Conservation (phyloP, 2,113 vertebrate species). For the human region DNA sequence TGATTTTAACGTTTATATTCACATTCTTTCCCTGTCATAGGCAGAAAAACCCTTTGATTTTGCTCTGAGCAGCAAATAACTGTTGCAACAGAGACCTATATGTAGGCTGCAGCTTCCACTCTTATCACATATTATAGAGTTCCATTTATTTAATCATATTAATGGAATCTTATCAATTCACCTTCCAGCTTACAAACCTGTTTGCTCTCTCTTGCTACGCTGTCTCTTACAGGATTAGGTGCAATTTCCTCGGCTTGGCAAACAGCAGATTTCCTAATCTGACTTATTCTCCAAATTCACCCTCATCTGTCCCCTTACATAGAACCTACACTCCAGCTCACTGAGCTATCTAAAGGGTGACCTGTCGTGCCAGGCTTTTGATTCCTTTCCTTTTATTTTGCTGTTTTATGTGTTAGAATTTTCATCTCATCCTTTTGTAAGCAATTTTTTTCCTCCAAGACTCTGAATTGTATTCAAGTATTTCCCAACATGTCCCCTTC, state of each 20-base stretch:
- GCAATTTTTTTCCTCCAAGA: background rate
- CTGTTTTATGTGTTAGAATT: background rate
- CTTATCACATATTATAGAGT: background rate
- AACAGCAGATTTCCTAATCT: background rate
- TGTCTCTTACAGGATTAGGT: background rate
- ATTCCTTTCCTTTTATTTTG: background rate
- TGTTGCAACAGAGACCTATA: background rate
- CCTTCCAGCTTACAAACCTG: background rate
- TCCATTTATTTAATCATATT: background rate
- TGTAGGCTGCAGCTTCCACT: background rate
- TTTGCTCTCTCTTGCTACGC: background rate
- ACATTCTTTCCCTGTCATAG: background rate
- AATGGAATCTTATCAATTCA: slow-evolving; percentile 26
- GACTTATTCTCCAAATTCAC: background rate
- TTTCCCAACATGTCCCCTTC: background rate
- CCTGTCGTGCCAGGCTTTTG: background rate
- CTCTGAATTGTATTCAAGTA: background rate
- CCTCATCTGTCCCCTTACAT: background rate
- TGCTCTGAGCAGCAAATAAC: background rate
- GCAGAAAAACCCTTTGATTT: background rate
- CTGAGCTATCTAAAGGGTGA: background rate
- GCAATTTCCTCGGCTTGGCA: background rate
- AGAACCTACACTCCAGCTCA: background rate
- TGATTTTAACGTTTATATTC: slow-evolving; percentile 23
- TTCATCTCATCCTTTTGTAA: background rate